These are phyloP conservation scores for Cisticola juncidis DNA, from an alignment of 2,113 vertebrate species.

Conservation along the genomic window DNA sequence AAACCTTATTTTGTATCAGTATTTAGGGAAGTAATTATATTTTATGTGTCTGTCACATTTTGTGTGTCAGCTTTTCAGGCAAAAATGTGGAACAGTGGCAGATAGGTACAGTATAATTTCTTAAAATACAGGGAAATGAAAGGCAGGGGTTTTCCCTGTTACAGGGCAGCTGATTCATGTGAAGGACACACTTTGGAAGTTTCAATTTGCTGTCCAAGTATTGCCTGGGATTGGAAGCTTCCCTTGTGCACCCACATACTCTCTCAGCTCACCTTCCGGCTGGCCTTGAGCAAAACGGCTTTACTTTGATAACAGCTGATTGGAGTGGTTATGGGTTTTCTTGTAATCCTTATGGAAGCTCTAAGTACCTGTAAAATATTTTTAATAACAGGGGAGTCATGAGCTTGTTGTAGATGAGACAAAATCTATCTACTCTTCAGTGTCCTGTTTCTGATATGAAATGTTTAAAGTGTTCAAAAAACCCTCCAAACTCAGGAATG, in stretches of 20 bases:
- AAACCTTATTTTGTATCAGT: background rate
- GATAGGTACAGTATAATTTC: background rate
- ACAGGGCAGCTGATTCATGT: background rate
- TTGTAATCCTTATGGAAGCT: background rate
- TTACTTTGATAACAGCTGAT: background rate
- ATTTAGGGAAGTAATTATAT: background rate
- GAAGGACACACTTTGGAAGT: background rate
- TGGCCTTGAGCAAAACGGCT: background rate
- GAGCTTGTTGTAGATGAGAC: background rate
- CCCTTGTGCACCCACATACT: background rate
- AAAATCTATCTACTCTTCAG: background rate
- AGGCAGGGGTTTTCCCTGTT: background rate
- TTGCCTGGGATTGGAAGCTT: background rate
- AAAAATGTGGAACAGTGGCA: background rate
- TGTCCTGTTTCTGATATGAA: background rate
- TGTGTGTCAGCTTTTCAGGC: background rate
- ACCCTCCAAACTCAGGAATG: background rate
- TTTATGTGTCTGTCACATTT: background rate
- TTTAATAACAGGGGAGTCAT: background rate
- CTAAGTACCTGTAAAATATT: background rate
- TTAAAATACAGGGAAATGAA: background rate
- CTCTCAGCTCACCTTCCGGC: background rate
- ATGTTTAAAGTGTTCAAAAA: background rate
- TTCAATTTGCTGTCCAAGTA: accelerated
- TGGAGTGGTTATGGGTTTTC: background rate